Evolutionary conservation across 2,888 invertebrate genomes (phyloP), one percentile per base, ranked within the genome.

Genomic region (Caenorhabditis uteleia): DNA sequence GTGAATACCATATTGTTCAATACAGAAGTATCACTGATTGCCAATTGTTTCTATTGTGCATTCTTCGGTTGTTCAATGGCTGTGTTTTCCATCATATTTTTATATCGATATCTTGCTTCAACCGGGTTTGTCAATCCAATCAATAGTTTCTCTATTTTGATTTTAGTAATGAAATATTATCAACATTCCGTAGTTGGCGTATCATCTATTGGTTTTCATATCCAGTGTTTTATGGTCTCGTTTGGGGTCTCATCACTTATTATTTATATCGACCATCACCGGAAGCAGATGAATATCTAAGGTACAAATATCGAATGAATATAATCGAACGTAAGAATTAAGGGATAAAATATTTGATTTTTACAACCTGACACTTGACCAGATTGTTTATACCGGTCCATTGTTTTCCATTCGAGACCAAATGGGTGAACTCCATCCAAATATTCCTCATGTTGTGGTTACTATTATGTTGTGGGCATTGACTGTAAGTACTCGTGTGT

Each of bases 211-310:
- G 49, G 18, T 39, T 39, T 7, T 39, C 45, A 10, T 6, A 50
- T 1, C 57, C 57, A 10, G 16, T 58, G 18, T 26, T 58, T 20
- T 58, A 58, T 25, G 26, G 33, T 7, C n/a, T 39, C 31, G 45
- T 49, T 44, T 58, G 57, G 57, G 23, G 34, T 1, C 3, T 44
- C 20, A 39, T 50, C 1, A 50, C 57, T 8, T 50, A 34, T 33
- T 39, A 6, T 27, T 14, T 12, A 5, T 48, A 39, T 21, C 14
- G 21, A 3, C 25, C 27, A 5, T 21, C 12, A 4, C 7, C 27
- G 7, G 29, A 38, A 3, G 36, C 26, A 5, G 39, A 39, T 36
- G 12, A 47, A 47, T 14, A 18, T 47, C 1, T 34, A 16, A 3
- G 47, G 25, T 0, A 27, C 20, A 21, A 10, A 23, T 14, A 38